phyloP scores from a whole-genome alignment of 2,888 invertebrate genomes.

The Thecophora atra region DNA sequence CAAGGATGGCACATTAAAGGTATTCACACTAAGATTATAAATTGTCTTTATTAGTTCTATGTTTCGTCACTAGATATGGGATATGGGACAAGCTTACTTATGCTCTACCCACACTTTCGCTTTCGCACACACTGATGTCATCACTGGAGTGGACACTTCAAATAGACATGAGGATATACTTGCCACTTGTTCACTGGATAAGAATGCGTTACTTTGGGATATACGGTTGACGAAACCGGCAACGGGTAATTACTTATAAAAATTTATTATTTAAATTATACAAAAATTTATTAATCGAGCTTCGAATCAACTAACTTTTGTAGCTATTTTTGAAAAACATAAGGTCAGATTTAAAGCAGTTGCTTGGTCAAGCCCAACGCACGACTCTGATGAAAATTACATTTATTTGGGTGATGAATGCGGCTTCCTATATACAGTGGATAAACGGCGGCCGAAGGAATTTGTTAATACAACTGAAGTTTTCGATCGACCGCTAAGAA shows the following conservation, averaged over 20 bases:
- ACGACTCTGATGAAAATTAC: slow-evolving; percentile 37
- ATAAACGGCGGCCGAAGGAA: slow-evolving; percentile 47
- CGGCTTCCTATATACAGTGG: slow-evolving; percentile 46
- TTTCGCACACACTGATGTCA: slow-evolving; percentile 53
- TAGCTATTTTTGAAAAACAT: slow-evolving; percentile 48
- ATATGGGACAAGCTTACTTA: slow-evolving; percentile 59
- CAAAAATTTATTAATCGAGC: background rate
- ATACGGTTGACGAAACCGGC: slow-evolving; percentile 54
- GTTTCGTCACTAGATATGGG: slow-evolving; percentile 58
- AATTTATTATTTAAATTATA: background rate
- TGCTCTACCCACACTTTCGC: slow-evolving; percentile 46
- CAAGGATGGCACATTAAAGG: slow-evolving; percentile 58
- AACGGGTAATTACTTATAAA: slow-evolving; percentile 44
- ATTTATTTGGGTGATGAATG: slow-evolving; percentile 51
- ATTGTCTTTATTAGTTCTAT: background rate
- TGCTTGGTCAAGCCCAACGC: slow-evolving; percentile 44
- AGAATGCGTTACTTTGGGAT: slow-evolving; percentile 56
- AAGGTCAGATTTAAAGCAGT: slow-evolving; percentile 47
- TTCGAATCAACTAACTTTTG: slow-evolving; percentile 1
- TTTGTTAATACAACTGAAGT: slow-evolving; percentile 42
- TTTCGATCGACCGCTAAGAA: slow-evolving; percentile 49
- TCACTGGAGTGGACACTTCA: slow-evolving; percentile 52
- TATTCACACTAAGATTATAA: slow-evolving; percentile 36
- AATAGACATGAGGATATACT: slow-evolving; percentile 46
- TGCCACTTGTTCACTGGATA: slow-evolving; percentile 54